phyloP scores from a whole-genome alignment of 37 sponge, comb jelly and placozoan species.

The Diacarnus erythraeanus region DNA sequence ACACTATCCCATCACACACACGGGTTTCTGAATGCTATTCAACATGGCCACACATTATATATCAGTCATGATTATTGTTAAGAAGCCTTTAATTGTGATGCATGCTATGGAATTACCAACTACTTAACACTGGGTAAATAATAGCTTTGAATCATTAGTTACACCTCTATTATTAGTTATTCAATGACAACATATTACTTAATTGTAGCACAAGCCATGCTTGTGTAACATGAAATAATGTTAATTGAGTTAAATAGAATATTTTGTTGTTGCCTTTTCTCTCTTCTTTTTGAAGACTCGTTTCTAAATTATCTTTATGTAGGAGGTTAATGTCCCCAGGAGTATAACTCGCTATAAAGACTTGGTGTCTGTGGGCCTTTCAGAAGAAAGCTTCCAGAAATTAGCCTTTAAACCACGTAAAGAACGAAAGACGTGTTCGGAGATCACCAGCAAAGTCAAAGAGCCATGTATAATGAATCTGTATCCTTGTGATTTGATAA shows the following conservation, averaged over 20 bases:
- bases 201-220: conserved; percentile 1
- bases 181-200: neutral
- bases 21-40: no score
- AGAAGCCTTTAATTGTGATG: no score
- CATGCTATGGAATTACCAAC: no score
- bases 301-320: no score
- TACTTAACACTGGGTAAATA: no score
- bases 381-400: conserved; percentile 48
- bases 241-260: neutral
- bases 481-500: conserved; percentile 18
- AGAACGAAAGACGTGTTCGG: neutral
- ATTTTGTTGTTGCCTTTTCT: no score
- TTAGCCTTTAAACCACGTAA: conserved; percentile 18
- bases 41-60: no score
- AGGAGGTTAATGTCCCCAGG: conserved; percentile 40
- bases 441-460: neutral
- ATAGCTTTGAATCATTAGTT: no score
- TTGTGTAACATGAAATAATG: neutral
- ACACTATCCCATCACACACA: no score
- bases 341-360: conserved; percentile 23
- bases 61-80: no score
- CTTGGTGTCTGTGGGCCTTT: conserved; percentile 31
- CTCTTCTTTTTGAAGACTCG: no score
- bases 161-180: no score
- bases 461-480: conserved; percentile 31